phyloP scores from a whole-genome alignment of 2,113 vertebrate species.

The Nothoprocta perdicaria region DNA sequence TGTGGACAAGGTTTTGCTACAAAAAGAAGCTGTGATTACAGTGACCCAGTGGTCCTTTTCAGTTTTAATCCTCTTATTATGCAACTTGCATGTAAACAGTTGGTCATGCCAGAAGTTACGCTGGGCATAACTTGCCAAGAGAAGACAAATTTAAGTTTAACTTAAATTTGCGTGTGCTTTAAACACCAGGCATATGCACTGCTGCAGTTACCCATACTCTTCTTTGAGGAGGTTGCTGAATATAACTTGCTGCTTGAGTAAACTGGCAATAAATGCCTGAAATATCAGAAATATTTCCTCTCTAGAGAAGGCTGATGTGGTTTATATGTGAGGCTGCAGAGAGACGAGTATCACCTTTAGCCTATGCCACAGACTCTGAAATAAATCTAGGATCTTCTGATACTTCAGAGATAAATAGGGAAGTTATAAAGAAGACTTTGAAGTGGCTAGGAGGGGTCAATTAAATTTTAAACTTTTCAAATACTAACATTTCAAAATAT shows the following conservation, averaged over 20 bases:
- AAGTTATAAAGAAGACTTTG: background rate
- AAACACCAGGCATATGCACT: background rate
- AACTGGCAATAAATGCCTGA: background rate
- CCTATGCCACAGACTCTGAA: background rate
- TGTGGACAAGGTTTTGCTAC: background rate
- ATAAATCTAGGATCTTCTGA: background rate
- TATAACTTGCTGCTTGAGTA: background rate
- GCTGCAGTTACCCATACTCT: background rate
- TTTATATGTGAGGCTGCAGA: rapidly evolving
- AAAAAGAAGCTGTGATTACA: background rate
- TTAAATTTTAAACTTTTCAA: no score
- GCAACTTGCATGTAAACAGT: background rate
- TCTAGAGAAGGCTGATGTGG: background rate
- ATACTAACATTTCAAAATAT: no score
- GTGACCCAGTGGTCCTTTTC: background rate
- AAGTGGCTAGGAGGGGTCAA: no score
- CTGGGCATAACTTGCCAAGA: background rate
- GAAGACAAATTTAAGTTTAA: background rate
- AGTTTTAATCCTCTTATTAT: background rate
- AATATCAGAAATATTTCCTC: background rate
- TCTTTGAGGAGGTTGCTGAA: background rate
- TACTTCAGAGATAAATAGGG: background rate
- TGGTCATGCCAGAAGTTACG: background rate
- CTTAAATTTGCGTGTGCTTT: background rate
- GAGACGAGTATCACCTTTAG: background rate